Evolutionary conservation across 23 tunicate species (phyloP).

Genomic region (Oikopleura dioica): DNA sequence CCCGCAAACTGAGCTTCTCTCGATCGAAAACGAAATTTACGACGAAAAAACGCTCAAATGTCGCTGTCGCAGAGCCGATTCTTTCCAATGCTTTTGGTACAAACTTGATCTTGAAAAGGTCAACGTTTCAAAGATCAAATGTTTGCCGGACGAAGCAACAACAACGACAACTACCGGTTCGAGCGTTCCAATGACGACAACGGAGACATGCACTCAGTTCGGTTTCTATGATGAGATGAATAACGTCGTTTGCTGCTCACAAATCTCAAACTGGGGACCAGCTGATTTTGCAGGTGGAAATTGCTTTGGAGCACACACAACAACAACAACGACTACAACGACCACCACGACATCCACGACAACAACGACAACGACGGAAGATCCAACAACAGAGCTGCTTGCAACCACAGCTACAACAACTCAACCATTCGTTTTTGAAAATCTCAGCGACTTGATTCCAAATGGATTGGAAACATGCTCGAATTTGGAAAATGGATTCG

Average conservation of each 20-base stretch:
- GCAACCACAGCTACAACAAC: neutral
- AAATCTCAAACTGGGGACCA: too few relatives aligned
- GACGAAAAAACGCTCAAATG: neutral
- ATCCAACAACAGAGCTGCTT: too few relatives aligned
- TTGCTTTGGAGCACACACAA: too few relatives aligned
- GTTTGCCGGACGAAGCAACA: neutral
- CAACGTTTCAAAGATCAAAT: neutral
- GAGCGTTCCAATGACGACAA: neutral
- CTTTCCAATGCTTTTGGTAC: neutral
- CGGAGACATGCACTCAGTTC: too few relatives aligned
- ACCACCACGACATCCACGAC: neutral
- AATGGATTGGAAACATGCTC: neutral
- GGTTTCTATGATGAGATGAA: too few relatives aligned
- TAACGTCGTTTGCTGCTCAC: too few relatives aligned
- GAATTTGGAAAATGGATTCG: neutral
- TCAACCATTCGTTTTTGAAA: too few relatives aligned
- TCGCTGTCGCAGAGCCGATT: neutral
- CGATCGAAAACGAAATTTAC: neutral
- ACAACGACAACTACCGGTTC: neutral
- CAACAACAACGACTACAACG: neutral
- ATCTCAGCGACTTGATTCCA: neutral
- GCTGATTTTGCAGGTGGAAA: too few relatives aligned
- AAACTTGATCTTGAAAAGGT: neutral
- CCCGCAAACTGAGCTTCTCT: neutral
- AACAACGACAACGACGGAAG: neutral